A percentile compares a stretch with the other conserved stretches of the same genome.
Conservation (phyloP, 2,888 invertebrate species). For the Aphidius colemani region DNA sequence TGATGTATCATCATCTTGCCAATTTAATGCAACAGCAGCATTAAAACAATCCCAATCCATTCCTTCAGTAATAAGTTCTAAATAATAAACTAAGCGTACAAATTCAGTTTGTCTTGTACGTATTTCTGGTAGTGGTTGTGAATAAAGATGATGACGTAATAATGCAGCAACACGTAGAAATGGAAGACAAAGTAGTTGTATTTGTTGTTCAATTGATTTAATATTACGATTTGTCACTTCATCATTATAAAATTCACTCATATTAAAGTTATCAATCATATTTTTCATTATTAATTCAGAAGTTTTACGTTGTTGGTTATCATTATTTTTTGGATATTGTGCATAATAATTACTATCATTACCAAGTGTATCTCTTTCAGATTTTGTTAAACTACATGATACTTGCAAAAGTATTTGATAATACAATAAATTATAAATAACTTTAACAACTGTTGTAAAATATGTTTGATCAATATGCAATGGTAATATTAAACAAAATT, state of each 20-base stretch:
- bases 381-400: conserved; percentile 70
- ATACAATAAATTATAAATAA: conserved; percentile 86
- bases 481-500: conserved; percentile 84
- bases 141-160: conserved; percentile 81
- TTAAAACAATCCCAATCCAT: conserved; percentile 72
- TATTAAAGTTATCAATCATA: conserved; percentile 48
- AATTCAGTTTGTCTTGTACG: conserved; percentile 73
- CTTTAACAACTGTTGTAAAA: conserved; percentile 84
- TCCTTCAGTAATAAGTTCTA: conserved; percentile 73
- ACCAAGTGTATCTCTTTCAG: conserved; percentile 63
- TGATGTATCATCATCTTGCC: conserved; percentile 61
- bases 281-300: conserved; percentile 45
- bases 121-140: conserved; percentile 74
- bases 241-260: conserved; percentile 46
- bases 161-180: conserved; percentile 84
- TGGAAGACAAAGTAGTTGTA: conserved; percentile 81
- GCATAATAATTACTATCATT: conserved; percentile 34
- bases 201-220: conserved; percentile 54
- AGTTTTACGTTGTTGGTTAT: conserved; percentile 32
- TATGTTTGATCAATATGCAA: conserved; percentile 85
- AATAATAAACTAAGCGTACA: conserved; percentile 75
- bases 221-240: conserved; percentile 22
- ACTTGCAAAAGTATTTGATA: conserved; percentile 87
- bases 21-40: conserved; percentile 68
- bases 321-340: not conserved